Base-by-base conservation (phyloP, 2,113 vertebrate species). In the Lophotis ruficrista region DNA sequence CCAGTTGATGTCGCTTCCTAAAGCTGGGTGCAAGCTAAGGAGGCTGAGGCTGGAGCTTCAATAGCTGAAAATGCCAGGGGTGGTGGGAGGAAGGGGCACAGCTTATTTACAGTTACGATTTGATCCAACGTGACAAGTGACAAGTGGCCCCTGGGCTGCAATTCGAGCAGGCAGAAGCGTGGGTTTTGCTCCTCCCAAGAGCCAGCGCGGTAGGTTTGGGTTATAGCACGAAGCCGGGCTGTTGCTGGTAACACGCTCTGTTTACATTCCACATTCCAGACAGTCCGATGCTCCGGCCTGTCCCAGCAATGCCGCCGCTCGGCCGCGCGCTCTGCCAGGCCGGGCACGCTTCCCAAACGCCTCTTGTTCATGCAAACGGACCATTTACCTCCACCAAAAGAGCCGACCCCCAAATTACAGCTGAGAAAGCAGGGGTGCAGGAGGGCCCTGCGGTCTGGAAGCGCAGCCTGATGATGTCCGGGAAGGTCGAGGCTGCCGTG, bases 201-300 rank as follows among this genome's bases (percentile, higher is more conserved):
- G 73, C 31, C 79, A 28, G 76, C 5, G 1, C 2, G 1, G 76
- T 22, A 6, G 8, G 27, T 30, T 65, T 79, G 86, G 75, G 83
- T 54, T 70, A 16, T 21, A 50, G 85, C 65, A 38, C 1, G 9
- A 24, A 86, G 85, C 94, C 0, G 22, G 69, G 83, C 83, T 95
- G 89, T 91, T 94, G 94, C 95, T 96, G 62, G 90, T 91, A 96
- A 93, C 92, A 45, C 18, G 1, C 56, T 66, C 60, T 94, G 94
- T 96, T 97, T 95, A 91, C 96, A 94, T 96, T 95, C 89, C 94
- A 94, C 96, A 83, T 97, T 94, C 96, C 96, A 87, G 83, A 84
- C 71, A 17, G 87, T 85, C 95, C 70, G 14, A 23, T 57, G 86
- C 92, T 89, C 56, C 1, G 4, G 90, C 93, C 95, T 83, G 96